Conservation (phyloP, 2,888 invertebrate species). For the Diplolepis rosae region DNA sequence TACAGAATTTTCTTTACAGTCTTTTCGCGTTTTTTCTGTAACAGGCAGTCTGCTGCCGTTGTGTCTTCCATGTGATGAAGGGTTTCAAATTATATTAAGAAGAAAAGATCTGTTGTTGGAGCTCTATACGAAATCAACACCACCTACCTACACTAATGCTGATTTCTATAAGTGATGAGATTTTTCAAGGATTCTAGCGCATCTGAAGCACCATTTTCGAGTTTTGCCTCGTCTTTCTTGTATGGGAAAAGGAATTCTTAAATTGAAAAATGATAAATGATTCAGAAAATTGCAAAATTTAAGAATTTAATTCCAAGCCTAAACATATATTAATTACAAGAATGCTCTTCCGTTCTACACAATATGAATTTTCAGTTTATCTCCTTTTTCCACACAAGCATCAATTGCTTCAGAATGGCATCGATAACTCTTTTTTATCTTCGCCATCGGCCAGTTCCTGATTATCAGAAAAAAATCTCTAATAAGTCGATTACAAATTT, state of each 20-base stretch:
- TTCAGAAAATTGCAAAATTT: not conserved
- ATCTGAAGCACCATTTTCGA: conserved; percentile 39
- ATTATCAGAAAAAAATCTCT: conserved; percentile 26
- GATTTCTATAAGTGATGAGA: not conserved
- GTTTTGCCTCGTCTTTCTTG: conserved; percentile 33
- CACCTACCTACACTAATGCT: conserved; percentile 11
- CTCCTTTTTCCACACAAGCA: conserved; percentile 41
- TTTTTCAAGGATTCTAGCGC: conserved; percentile 34
- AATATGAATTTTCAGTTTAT: too few relatives aligned
- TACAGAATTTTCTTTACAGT: conserved; percentile 66
- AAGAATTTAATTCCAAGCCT: not conserved
- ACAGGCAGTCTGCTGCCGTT: conserved; percentile 67
- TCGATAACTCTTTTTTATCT: conserved; percentile 52
- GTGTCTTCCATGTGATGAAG: conserved; percentile 48
- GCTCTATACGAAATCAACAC: not conserved
- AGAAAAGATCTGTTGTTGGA: not conserved
- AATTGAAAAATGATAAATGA: not conserved
- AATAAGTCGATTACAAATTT: not conserved
- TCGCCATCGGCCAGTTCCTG: conserved; percentile 44
- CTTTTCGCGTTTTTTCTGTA: conserved; percentile 70
- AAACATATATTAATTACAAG: too few relatives aligned
- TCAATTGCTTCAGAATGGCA: conserved; percentile 57
- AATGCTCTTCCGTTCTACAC: too few relatives aligned
- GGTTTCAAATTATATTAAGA: not conserved
- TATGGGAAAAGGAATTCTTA: conserved; percentile 11